These are phyloP conservation scores for Camponotus pennsylvanicus DNA, from an alignment of 1,140 invertebrate genomes.

Conservation along the genomic window DNA sequence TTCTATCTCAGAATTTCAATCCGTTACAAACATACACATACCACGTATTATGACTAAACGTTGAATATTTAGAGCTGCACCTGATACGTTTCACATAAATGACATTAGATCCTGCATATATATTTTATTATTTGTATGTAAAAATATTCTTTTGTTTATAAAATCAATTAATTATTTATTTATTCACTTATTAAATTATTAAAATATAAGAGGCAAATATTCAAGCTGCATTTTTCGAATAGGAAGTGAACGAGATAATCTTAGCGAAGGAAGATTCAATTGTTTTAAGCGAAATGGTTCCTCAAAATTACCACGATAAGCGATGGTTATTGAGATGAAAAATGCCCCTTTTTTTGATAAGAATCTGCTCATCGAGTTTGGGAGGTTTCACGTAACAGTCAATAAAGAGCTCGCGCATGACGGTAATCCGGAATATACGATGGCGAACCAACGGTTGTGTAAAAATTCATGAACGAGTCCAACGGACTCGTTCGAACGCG, in stretches of 20 bases:
- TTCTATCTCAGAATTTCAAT: constrained; percentile 37
- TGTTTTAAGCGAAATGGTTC: too few relatives aligned
- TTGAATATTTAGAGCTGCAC: neutral
- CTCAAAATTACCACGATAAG: too few relatives aligned
- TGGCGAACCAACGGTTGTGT: neutral
- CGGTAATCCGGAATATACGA: constrained; percentile 21
- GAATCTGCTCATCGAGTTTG: neutral
- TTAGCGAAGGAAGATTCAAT: too few relatives aligned
- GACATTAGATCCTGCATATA: neutral
- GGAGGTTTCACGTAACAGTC: neutral
- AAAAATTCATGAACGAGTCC: constrained; percentile 44
- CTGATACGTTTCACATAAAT: neutral
- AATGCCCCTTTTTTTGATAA: neutral
- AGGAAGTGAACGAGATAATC: too few relatives aligned
- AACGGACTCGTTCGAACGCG: neutral
- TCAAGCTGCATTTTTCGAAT: too few relatives aligned
- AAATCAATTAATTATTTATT: too few relatives aligned
- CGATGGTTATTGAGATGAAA: neutral
- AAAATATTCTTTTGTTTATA: too few relatives aligned
- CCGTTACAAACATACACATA: neutral
- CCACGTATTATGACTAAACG: neutral
- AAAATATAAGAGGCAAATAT: too few relatives aligned
- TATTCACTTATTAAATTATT: too few relatives aligned
- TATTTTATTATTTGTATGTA: too few relatives aligned
- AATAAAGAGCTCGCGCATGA: constrained; percentile 7